These are phyloP conservation scores for Cardiocondyla obscurior DNA, from an alignment of 1,140 invertebrate genomes.

Conservation along the genomic window DNA sequence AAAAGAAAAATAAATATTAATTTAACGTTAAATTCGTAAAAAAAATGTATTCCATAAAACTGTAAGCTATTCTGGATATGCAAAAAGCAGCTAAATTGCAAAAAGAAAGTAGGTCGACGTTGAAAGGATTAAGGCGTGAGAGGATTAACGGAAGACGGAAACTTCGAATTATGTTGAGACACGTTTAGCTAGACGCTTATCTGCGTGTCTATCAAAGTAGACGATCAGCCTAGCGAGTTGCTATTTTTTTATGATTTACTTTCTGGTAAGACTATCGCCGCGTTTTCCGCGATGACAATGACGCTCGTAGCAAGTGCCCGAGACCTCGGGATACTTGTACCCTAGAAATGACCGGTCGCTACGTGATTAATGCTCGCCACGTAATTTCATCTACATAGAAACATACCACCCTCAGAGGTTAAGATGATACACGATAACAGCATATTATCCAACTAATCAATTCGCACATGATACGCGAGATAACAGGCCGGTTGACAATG, in stretches of 20 bases:
- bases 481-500: conserved; percentile 31
- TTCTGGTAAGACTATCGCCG: neutral
- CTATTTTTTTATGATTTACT: conserved; percentile 6
- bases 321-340: conserved; percentile 42
- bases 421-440: conserved; percentile 66
- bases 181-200: neutral
- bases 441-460: conserved; percentile 52
- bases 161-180: conserved; percentile 8
- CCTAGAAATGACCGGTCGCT: conserved; percentile 56
- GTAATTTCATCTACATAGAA: conserved; percentile 66
- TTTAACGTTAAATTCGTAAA: neutral
- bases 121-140: neutral
- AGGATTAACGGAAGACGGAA: conserved; percentile 9
- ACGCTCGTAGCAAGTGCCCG: neutral
- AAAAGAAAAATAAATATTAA: conserved; percentile 13
- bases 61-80: neutral
- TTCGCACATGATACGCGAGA: conserved; percentile 33
- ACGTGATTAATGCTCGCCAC: conserved; percentile 63
- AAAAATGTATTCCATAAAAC: neutral
- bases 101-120: neutral
- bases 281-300: neutral
- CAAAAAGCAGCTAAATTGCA: neutral
- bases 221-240: neutral
- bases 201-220: neutral
- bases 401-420: conserved; percentile 50